These are phyloP conservation scores for Brachypodius melanocephalos DNA, from an alignment of 2,113 vertebrate species.

Conservation along the genomic window DNA sequence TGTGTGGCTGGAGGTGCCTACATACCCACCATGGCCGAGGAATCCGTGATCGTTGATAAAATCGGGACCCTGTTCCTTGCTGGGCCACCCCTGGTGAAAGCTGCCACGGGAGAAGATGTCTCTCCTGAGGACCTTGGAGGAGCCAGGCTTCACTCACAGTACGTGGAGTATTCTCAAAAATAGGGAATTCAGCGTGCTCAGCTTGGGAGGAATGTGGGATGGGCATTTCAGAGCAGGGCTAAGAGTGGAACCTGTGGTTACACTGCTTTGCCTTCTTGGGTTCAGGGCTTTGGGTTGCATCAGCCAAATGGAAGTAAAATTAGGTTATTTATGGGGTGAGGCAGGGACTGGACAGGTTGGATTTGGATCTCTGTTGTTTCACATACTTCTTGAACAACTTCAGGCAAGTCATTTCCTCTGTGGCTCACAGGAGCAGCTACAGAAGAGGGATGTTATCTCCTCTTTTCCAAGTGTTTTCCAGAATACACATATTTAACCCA, in stretches of 20 bases:
- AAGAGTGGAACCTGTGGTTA: background rate
- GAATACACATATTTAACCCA: background rate
- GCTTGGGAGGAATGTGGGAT: too few relatives aligned
- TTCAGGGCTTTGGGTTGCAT: background rate
- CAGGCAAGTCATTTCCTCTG: background rate
- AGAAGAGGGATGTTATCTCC: background rate
- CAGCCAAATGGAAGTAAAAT: background rate
- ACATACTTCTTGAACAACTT: background rate
- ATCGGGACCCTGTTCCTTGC: slow-evolving; percentile 87
- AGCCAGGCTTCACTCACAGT: slow-evolving; percentile 81
- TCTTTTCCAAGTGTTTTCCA: background rate
- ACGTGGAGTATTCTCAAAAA: background rate
- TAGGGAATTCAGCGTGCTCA: background rate
- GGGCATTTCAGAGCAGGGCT: background rate
- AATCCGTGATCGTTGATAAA: slow-evolving; percentile 79
- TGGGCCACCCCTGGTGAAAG: slow-evolving; percentile 86
- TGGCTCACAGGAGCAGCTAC: background rate
- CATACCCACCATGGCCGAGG: slow-evolving; percentile 84
- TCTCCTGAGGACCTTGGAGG: slow-evolving; percentile 84
- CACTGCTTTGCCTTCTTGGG: background rate
- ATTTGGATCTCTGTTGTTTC: background rate
- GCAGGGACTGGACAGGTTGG: background rate
- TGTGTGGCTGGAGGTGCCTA: slow-evolving; percentile 86
- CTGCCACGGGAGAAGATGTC: slow-evolving; percentile 84
- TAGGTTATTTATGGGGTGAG: background rate